Evolutionary conservation across 2,797 vertebrate species (phyloP).

Genomic region (Podarcis siculus): DNA sequence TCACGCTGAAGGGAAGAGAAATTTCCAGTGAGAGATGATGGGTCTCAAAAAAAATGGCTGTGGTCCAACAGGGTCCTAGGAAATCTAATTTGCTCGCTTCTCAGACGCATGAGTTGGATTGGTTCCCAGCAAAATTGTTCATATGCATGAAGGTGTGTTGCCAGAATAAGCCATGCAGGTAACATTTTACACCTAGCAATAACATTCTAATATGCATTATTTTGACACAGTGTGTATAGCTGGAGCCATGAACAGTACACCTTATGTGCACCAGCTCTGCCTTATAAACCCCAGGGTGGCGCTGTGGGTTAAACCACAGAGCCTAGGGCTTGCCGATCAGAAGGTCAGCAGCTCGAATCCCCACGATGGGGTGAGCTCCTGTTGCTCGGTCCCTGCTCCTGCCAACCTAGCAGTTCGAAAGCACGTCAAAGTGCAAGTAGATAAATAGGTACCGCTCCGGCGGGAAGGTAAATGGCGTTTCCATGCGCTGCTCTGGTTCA

Average conservation of each 20-base stretch:
- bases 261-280: neutral
- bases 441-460: too few relatives aligned
- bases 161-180: neutral
- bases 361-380: too few relatives aligned
- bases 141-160: neutral
- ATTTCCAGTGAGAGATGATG: neutral
- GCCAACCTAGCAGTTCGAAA: too few relatives aligned
- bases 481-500: too few relatives aligned
- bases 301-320: too few relatives aligned
- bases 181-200: neutral
- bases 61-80: neutral
- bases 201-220: neutral
- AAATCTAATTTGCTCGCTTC: too few relatives aligned
- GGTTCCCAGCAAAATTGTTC: too few relatives aligned
- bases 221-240: neutral
- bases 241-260: neutral
- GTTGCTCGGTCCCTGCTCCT: too few relatives aligned
- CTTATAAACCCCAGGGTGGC: neutral
- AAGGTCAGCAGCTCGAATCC: too few relatives aligned
- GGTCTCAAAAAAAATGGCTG: neutral
- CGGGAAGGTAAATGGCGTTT: too few relatives aligned
- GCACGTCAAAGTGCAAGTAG: too few relatives aligned
- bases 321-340: too few relatives aligned
- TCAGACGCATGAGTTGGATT: neutral
- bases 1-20: constrained; percentile 21